Evolutionary conservation across 2,113 vertebrate genomes (phyloP).

Genomic region (Bombycilla garrulus): DNA sequence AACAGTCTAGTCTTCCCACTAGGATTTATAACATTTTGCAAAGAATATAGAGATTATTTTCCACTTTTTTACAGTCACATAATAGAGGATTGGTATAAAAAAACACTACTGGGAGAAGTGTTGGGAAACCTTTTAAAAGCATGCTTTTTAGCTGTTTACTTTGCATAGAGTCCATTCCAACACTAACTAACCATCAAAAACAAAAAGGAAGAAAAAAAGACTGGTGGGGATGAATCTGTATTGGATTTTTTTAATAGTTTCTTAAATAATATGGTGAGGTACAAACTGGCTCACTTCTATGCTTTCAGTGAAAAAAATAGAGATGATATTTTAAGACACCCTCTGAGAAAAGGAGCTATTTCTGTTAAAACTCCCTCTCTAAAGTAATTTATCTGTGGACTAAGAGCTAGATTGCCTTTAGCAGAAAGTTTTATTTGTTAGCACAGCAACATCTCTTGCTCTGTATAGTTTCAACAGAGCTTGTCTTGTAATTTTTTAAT

Average conservation of each 20-base stretch:
- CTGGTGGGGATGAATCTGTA: fast-evolving
- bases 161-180: neutral
- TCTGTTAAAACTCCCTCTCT: neutral
- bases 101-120: neutral
- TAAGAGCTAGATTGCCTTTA: neutral
- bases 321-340: neutral
- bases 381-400: neutral
- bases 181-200: neutral
- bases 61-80: neutral
- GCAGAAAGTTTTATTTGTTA: neutral
- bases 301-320: neutral
- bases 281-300: neutral
- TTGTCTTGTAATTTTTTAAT: neutral
- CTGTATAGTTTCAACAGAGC: neutral
- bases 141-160: neutral
- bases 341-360: neutral
- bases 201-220: neutral
- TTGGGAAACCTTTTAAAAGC: neutral
- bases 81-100: neutral
- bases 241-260: neutral
- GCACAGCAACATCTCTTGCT: neutral
- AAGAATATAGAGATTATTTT: neutral
- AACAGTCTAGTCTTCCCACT: neutral
- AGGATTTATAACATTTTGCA: neutral
- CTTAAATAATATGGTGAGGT: neutral